Base-by-base conservation (phyloP, 2,888 invertebrate species). In the Drosophila anceps region DNA sequence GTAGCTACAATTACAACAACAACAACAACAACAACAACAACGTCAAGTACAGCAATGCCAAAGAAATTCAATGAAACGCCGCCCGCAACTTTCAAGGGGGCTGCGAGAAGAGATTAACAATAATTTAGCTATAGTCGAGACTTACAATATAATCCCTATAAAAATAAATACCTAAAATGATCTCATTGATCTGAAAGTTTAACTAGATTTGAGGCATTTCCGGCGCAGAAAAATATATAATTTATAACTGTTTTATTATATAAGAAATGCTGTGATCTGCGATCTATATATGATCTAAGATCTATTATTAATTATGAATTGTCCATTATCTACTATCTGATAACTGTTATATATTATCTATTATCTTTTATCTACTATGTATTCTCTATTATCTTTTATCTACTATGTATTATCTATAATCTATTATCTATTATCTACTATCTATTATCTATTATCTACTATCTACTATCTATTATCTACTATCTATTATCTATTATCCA, bases 1-100 rank as follows among this genome's bases (percentile, higher is more conserved):
- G 74, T 64, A 61, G 75, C 62, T 64, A 54, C 64, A 70, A 71
- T 29, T 70, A 75, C 24, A 54, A 24, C 24, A 60, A 60, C 69
- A 68, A 79, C 62, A 69, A 54, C 62, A 67, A 69, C 79, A 68
- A 79, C 62, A 69, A 54, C 62, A 67, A 69, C 79, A 84, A 50
- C 50, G 54, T 43, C 68, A 67, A 57, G 64, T 61, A 62, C 83
- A 33, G 44, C 54, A 69, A 70, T 62, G 29, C 29, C 60, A 81
- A 81, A 78, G 74, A 77, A 59, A 80, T 78, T 84, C 66, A 72
- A 61, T 63, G 13, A 73, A 69, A 46, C 48, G 33, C 61, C 65
- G 63, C 71, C 61, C 68, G 62, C 63, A 74, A 68, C 9, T 53
- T 27, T 48, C 13, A 24, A 39, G 44, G 48, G 66, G 53, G 29